Evolutionary conservation across 1,140 invertebrate species (phyloP).

Genomic region (Himalopsyche phryganea): DNA sequence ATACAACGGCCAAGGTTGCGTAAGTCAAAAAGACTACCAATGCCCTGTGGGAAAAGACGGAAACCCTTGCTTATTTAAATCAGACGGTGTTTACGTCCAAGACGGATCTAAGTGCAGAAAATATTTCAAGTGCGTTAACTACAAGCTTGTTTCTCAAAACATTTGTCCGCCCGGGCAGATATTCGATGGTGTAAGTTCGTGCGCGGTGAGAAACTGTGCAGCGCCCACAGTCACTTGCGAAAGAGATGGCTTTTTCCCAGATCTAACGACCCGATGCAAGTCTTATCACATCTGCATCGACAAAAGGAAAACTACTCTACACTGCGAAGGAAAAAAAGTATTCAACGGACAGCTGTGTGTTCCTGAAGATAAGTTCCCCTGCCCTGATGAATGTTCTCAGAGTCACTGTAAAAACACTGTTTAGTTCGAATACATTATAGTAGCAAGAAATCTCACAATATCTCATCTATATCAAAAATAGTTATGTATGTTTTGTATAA

Average conservation of each 20-base stretch:
- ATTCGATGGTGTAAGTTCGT: constrained; percentile 47
- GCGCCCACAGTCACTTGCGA: constrained; percentile 36
- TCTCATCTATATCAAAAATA: no score
- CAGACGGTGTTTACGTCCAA: constrained; percentile 42
- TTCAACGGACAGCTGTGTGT: constrained; percentile 58
- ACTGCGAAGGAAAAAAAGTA: constrained; percentile 41
- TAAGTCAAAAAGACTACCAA: constrained; percentile 39
- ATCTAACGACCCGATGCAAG: constrained; percentile 51
- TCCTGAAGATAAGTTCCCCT: constrained; percentile 44
- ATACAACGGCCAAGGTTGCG: constrained; percentile 55
- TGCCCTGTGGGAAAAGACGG: constrained; percentile 39
- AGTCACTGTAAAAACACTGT: constrained; percentile 24
- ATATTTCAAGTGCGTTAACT: constrained; percentile 54
- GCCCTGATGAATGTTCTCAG: constrained; percentile 44
- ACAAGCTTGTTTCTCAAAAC: constrained; percentile 41
- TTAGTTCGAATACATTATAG: not conserved
- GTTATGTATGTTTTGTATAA: no score
- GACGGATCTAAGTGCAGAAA: constrained; percentile 51
- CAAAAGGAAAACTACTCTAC: constrained; percentile 42
- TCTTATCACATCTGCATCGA: constrained; percentile 56
- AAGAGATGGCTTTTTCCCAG: constrained; percentile 54
- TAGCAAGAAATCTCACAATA: no score
- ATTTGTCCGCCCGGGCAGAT: constrained; percentile 42
- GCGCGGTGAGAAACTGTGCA: constrained; percentile 27
- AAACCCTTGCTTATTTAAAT: constrained; percentile 33